phyloP scores from a whole-genome alignment of 2,888 invertebrate genomes.

The Salticus scenicus region DNA sequence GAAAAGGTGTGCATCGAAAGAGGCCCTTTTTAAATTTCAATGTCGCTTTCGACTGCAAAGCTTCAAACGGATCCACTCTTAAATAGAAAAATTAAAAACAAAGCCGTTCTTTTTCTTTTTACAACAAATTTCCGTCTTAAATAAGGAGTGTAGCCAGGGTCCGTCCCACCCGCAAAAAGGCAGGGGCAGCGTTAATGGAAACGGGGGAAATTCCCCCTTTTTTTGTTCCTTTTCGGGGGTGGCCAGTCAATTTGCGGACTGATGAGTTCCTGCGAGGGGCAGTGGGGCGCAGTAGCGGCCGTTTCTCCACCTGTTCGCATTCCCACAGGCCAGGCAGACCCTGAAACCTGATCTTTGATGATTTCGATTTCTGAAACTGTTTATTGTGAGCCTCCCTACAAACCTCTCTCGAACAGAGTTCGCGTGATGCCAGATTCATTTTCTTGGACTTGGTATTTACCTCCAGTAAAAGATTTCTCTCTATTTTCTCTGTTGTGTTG shows the following conservation, averaged over 20 bases:
- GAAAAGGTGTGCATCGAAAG: too few species aligned
- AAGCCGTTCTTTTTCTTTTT: neutral
- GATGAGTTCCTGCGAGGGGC: conserved; percentile 56
- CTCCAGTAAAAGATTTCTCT: conserved; percentile 5
- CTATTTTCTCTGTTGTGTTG: neutral
- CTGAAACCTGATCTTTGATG: conserved; percentile 70
- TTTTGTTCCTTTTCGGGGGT: conserved; percentile 61
- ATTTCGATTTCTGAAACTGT: conserved; percentile 69
- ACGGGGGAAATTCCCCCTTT: conserved; percentile 27
- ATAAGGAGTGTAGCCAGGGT: neutral
- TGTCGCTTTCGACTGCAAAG: too few species aligned
- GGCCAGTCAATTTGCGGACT: conserved; percentile 69
- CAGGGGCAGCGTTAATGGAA: conserved; percentile 64
- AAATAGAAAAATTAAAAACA: neutral
- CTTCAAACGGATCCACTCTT: too few species aligned
- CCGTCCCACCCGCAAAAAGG: conserved; percentile 29
- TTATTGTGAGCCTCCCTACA: conserved; percentile 45
- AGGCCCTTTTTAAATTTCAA: too few species aligned
- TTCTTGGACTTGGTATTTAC: conserved; percentile 45
- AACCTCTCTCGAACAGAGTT: conserved; percentile 1
- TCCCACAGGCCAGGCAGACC: conserved; percentile 48
- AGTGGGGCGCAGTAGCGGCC: conserved; percentile 8
- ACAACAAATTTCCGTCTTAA: neutral
- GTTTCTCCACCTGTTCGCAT: conserved; percentile 37
- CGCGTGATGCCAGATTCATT: conserved; percentile 67